A percentile compares a stretch with the other conserved stretches of the same genome.
These are phyloP conservation scores for Drosophila eugracilis DNA, from an alignment of 1,140 invertebrate species.

Conservation along the genomic window DNA sequence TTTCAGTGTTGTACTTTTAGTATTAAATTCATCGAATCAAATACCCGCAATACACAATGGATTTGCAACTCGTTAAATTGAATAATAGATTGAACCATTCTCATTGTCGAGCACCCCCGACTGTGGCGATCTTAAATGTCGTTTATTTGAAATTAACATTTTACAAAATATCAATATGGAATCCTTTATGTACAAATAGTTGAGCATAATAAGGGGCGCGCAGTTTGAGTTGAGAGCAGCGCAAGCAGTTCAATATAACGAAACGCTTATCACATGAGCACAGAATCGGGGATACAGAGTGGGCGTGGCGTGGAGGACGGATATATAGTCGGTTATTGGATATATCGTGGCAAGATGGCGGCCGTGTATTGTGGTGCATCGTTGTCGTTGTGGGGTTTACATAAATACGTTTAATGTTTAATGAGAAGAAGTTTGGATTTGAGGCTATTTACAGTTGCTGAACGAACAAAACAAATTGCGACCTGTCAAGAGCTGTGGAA, in stretches of 20 bases:
- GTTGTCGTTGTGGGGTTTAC: constrained; percentile 40
- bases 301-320: neutral
- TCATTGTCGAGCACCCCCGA: constrained; percentile 41
- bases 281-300: constrained; percentile 41
- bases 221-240: constrained; percentile 62
- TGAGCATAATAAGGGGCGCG: constrained; percentile 36
- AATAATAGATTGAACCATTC: constrained; percentile 5
- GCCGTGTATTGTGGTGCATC: constrained; percentile 39
- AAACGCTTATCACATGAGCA: constrained; percentile 76
- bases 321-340: constrained; percentile 21
- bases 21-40: too few species aligned
- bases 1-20: too few species aligned
- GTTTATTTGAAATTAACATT: constrained; percentile 53
- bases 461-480: constrained; percentile 53
- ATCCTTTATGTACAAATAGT: constrained; percentile 55
- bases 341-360: constrained; percentile 39
- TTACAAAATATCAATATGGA: constrained; percentile 56
- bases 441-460: constrained; percentile 78
- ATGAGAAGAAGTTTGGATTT: constrained; percentile 73
- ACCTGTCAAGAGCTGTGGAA: constrained; percentile 15
- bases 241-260: constrained; percentile 56
- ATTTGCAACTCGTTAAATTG: neutral
- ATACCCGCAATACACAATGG: too few species aligned
- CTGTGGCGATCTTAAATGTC: constrained; percentile 33
- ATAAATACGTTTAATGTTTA: constrained; percentile 81